Evolutionary conservation across 2,888 invertebrate genomes (phyloP), one percentile per base, ranked within the genome.

Genomic region (Cistogaster globosa): DNA sequence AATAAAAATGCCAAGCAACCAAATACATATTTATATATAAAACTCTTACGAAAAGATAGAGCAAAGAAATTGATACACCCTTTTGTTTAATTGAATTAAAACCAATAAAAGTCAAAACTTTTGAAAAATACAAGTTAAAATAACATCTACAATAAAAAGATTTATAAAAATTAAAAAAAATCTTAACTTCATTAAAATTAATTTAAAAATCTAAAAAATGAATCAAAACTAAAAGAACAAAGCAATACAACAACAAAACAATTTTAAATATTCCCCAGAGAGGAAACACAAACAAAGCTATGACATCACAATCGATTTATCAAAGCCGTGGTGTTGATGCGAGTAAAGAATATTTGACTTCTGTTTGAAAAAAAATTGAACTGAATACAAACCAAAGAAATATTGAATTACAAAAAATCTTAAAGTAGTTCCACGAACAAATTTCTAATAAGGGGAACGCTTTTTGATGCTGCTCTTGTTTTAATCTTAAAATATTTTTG

Each of bases 181-280:
- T 58, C 63, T 69, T 48, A 68, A 81, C 53, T 58, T 85, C 65
- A 85, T 85, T 85, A 78, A 82, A 75, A 60, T 85, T 78, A 75
- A 85, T 85, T 78, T 65, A 55, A 36, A 32, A 32, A 32, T 8
- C 8, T 32, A 32, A 7, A 74, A 57, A 77, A 78, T 72, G 81
- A 84, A 77, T 81, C 76, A 80, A 62, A 76, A 22, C n/a, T 51
- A 55, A 8, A 36, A 26, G 18, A 63, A 58, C n/a, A 38, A n/a
- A 26, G 16, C 26, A 26, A 26, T 4, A 26, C 26, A 26, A 26
- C 18, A 26, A 20, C 16, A 22, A 36, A 36, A 65, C 26, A 38
- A 58, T 45, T 53, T 38, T 45, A 18, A 57, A 79, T 58, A 65
- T 65, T 76, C 71, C 76, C 71, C 76, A 55, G 63, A 67, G 77